phyloP scores from a whole-genome alignment of 2,888 invertebrate species.

The Parapristionchus giblindavisi region DNA sequence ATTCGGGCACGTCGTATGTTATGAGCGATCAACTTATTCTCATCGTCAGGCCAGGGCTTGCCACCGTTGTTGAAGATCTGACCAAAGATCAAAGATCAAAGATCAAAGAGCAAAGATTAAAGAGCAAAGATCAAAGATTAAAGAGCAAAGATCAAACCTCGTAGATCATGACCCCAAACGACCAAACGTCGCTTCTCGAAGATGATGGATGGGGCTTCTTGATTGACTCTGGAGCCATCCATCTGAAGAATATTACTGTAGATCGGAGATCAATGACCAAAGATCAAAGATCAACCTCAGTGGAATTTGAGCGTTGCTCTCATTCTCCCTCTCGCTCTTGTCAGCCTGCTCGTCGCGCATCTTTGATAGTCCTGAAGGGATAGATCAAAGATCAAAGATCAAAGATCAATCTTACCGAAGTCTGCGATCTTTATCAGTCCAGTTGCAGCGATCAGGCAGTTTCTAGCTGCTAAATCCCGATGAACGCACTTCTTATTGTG shows the following conservation, averaged over 20 bases:
- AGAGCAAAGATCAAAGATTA: neutral
- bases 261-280: too few relatives aligned
- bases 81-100: too few relatives aligned
- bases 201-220: constrained; percentile 50
- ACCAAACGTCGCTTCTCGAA: constrained; percentile 57
- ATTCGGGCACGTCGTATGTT: constrained; percentile 49
- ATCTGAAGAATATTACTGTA: constrained; percentile 42
- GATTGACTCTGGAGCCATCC: constrained; percentile 61
- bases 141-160: constrained; percentile 46
- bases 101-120: too few relatives aligned
- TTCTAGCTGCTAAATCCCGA: constrained; percentile 84
- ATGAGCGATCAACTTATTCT: constrained; percentile 43
- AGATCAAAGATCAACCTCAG: too few relatives aligned
- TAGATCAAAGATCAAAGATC: too few relatives aligned
- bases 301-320: constrained; percentile 40
- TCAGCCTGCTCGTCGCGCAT: neutral
- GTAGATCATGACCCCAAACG: constrained; percentile 55
- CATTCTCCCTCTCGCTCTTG: neutral
- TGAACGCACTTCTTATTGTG: constrained; percentile 85
- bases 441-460: constrained; percentile 76
- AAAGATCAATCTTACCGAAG: constrained; percentile 41
- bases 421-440: constrained; percentile 49
- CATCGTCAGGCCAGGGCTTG: constrained; percentile 49
- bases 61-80: constrained; percentile 47
- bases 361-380: constrained; percentile 20